A percentile compares a stretch with the other conserved stretches of the same genome.
These are phyloP conservation scores for Trematomus bernacchii DNA, from an alignment of 2,797 vertebrate genomes.

Conservation along the genomic window DNA sequence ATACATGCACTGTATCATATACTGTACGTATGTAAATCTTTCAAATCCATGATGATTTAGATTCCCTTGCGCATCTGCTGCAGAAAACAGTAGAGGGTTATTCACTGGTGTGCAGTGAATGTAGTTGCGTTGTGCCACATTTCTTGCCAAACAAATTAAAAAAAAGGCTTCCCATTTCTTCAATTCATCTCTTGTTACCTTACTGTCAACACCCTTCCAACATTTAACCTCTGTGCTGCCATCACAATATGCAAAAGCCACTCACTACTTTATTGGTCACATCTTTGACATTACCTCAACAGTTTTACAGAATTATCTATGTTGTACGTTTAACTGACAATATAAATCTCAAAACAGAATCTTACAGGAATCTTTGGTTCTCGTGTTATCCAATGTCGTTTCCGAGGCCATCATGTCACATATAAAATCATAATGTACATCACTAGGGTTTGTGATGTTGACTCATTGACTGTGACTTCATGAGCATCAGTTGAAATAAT, in stretches of 20 bases:
- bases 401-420: neutral
- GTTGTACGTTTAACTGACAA: neutral
- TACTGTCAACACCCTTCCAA: neutral
- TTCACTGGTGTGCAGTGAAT: conserved; percentile 32
- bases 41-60: conserved; percentile 25
- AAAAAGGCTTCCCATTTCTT: conserved; percentile 18
- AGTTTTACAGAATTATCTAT: neutral
- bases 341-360: neutral
- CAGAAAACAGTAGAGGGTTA: conserved; percentile 19
- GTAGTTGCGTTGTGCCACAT: conserved; percentile 11
- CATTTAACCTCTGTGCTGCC: neutral
- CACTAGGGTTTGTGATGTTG: neutral
- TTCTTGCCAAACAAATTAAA: conserved; percentile 22
- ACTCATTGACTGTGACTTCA: neutral
- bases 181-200: neutral
- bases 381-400: neutral
- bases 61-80: conserved; percentile 1
- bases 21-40: conserved; percentile 36
- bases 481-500: neutral
- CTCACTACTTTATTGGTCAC: neutral
- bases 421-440: neutral
- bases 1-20: conserved; percentile 20
- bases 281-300: neutral
- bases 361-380: neutral
- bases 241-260: neutral